Percentiles rank a stretch among this genome's conserved stretches.
phyloP scores from a whole-genome alignment of 2,888 invertebrate genomes.

The Sesamia inferens region DNA sequence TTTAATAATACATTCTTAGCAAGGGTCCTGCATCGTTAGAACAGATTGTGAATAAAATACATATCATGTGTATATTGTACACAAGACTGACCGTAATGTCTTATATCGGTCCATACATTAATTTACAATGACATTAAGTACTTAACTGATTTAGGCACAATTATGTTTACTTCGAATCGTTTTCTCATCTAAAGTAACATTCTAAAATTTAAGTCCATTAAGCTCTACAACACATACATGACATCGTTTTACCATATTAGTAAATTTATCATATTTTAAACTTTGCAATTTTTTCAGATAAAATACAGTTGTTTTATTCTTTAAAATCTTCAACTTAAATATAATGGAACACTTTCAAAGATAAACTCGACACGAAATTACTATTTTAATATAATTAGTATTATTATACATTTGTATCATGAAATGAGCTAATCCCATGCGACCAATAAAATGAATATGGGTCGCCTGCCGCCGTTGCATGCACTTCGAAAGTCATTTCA shows the following conservation, averaged over 20 bases:
- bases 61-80: conserved; percentile 54
- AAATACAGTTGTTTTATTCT: conserved; percentile 60
- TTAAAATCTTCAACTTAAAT: conserved; percentile 63
- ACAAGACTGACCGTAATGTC: conserved; percentile 42
- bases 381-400: conserved; percentile 66
- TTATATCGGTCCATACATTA: conserved; percentile 45
- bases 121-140: conserved; percentile 65
- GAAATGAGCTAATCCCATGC: conserved; percentile 65
- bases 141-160: conserved; percentile 71
- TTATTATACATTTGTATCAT: conserved; percentile 71
- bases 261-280: conserved; percentile 53
- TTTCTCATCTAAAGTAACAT: conserved; percentile 64
- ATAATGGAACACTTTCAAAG: conserved; percentile 63
- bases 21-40: conserved; percentile 39
- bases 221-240: conserved; percentile 66
- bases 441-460: conserved; percentile 65
- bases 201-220: conserved; percentile 65
- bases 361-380: conserved; percentile 67
- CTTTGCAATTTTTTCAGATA: conserved; percentile 53
- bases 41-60: conserved; percentile 43
- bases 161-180: conserved; percentile 64
- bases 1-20: conserved; percentile 19
- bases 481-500: conserved; percentile 75
- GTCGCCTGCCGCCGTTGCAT: conserved; percentile 64
- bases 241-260: conserved; percentile 53